A percentile compares a stretch with the other conserved stretches of the same genome.
Evolutionary conservation across 2,797 vertebrate genomes (phyloP).

Genomic region (Leptatherina wallacei): DNA sequence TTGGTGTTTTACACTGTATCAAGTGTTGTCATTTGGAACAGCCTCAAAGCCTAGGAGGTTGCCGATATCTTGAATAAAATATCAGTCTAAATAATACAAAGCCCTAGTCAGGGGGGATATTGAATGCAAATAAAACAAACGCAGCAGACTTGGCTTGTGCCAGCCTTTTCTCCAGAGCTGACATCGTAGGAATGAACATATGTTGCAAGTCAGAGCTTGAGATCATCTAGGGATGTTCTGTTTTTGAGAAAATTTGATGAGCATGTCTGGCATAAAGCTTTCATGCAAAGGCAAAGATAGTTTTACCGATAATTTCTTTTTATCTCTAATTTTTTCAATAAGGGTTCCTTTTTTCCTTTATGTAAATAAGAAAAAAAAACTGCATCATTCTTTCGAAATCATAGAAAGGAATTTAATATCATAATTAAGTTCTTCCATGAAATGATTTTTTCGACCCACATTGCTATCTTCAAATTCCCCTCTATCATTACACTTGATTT

Average conservation of each 20-base stretch:
- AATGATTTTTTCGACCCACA: constrained; percentile 16
- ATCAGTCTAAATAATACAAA: constrained; percentile 20
- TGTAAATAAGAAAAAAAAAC: constrained; percentile 9
- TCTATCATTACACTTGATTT: constrained; percentile 39
- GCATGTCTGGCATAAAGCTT: constrained; percentile 6
- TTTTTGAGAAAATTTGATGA: constrained; percentile 31
- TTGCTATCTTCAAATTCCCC: constrained; percentile 19
- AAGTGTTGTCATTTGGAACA: constrained; percentile 40
- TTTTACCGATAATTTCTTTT: constrained; percentile 13
- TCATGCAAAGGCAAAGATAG: constrained; percentile 31
- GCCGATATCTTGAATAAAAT: constrained; percentile 19
- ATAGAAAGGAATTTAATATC: constrained; percentile 1
- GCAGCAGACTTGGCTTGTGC: not conserved
- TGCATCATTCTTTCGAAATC: not conserved
- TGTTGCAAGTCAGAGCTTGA: constrained; percentile 15
- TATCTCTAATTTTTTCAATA: not conserved
- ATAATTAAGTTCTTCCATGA: constrained; percentile 16
- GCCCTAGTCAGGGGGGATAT: constrained; percentile 9
- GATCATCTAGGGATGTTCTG: constrained; percentile 6
- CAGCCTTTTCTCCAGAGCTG: constrained; percentile 17
- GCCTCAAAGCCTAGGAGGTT: constrained; percentile 21
- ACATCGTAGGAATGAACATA: constrained; percentile 16
- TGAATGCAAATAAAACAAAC: constrained; percentile 40
- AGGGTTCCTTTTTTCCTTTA: constrained; percentile 16
- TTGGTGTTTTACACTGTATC: constrained; percentile 13